Conservation (phyloP, 2,888 invertebrate species). For the Strigamia crassipes region DNA sequence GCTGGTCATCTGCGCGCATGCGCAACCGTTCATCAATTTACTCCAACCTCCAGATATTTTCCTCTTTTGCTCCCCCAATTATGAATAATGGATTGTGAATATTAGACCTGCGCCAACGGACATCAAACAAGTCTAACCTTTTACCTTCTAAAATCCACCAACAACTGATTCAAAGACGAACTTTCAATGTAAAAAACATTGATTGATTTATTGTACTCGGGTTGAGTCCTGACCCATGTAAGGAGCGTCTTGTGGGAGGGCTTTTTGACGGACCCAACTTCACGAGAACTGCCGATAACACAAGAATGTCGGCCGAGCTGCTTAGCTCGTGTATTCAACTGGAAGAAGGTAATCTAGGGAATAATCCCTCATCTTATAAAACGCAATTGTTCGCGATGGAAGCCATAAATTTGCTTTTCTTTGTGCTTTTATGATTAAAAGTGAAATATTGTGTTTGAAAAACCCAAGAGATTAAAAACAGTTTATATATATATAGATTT, state of each 20-base stretch:
- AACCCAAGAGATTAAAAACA: neutral
- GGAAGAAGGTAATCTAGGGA: no score
- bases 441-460: neutral
- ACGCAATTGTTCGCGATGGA: no score
- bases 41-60: neutral
- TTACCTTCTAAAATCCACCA: neutral
- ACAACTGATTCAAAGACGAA: neutral
- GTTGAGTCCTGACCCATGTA: no score
- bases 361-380: no score
- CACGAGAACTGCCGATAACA: no score
- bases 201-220: no score
- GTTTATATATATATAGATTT: neutral
- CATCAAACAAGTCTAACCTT: neutral
- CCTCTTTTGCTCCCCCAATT: slow-evolving; percentile 7
- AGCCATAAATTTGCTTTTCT: neutral
- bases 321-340: no score
- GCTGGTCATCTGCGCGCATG: slow-evolving; percentile 2
- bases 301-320: no score
- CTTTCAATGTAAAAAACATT: no score
- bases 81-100: slow-evolving; percentile 30
- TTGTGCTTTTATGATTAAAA: neutral
- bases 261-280: no score
- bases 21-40: slow-evolving; percentile 19
- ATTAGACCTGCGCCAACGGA: neutral
- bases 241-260: no score